phyloP scores from a whole-genome alignment of 2,797 vertebrate species.

The Gallirallus australis region DNA sequence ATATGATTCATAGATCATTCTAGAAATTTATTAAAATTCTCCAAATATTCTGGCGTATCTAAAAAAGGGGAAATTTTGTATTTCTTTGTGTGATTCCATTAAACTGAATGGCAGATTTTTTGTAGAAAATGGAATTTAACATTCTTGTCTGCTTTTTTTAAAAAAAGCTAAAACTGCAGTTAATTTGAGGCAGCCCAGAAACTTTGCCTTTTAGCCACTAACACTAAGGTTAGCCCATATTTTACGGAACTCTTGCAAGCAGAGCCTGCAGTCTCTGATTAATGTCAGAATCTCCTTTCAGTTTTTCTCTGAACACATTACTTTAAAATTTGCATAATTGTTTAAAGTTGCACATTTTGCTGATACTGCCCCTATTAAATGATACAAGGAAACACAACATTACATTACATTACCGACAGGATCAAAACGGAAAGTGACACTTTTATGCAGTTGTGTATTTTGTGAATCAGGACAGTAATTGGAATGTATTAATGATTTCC shows the following conservation, averaged over 20 bases:
- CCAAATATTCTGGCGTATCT: conserved; percentile 42
- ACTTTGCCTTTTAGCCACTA: conserved; percentile 33
- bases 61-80: conserved; percentile 4
- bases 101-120: conserved; percentile 43
- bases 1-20: not conserved
- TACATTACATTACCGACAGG: not conserved
- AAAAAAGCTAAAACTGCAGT: conserved; percentile 39
- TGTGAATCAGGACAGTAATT: conserved; percentile 31
- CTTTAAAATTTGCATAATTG: conserved; percentile 65
- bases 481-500: conserved; percentile 48
- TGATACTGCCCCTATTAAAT: conserved; percentile 54
- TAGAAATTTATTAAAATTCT: conserved; percentile 36
- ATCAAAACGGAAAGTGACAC: conserved; percentile 24
- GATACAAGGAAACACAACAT: conserved; percentile 8
- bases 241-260: conserved; percentile 44
- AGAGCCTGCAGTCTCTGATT: conserved; percentile 29
- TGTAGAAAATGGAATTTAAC: not conserved
- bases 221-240: conserved; percentile 1
- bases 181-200: conserved; percentile 40
- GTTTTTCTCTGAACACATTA: conserved; percentile 38
- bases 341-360: conserved; percentile 58
- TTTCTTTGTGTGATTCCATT: conserved; percentile 28
- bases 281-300: conserved; percentile 46
- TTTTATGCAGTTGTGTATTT: conserved; percentile 26
- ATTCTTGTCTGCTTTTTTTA: not conserved